These are phyloP conservation scores for Brachymystax lenok DNA, from an alignment of 2,797 vertebrate species.

Conservation along the genomic window DNA sequence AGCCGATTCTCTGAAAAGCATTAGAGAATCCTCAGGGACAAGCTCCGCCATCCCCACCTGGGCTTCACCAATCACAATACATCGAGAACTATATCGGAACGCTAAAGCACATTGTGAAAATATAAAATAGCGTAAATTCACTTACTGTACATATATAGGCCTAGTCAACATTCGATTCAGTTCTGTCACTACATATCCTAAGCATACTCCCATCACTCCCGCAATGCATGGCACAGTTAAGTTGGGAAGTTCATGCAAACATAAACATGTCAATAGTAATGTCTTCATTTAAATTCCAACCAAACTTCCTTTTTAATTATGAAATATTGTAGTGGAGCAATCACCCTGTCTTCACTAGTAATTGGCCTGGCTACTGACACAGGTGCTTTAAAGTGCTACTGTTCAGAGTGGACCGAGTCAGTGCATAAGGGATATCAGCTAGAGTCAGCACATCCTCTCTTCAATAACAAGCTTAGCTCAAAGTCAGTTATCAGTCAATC, in stretches of 20 bases:
- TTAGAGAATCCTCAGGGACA: conserved; percentile 61
- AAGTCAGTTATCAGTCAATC: conserved; percentile 69
- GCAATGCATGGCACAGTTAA: not conserved
- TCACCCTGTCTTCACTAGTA: conserved; percentile 48
- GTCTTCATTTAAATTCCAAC: conserved; percentile 45
- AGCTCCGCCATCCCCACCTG: not conserved
- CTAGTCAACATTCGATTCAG: too few species aligned
- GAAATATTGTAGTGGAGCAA: conserved; percentile 34
- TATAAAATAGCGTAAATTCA: not conserved
- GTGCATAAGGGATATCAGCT: conserved; percentile 42
- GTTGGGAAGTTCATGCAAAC: not conserved
- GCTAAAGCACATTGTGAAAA: not conserved
- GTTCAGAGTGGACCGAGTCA: conserved; percentile 35
- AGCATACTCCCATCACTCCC: too few species aligned
- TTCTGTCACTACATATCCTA: not conserved
- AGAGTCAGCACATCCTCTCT: conserved; percentile 57
- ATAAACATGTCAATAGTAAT: conserved; percentile 7
- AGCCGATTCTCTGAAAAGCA: conserved; percentile 52
- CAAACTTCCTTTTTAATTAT: conserved; percentile 39
- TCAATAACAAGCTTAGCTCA: conserved; percentile 53
- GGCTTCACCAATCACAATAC: not conserved
- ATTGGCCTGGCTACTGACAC: conserved; percentile 58
- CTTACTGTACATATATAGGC: not conserved
- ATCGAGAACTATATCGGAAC: not conserved
- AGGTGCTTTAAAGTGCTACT: conserved; percentile 71